Conservation (phyloP, 2,888 invertebrate genomes). For the Frankliniella fusca region DNA sequence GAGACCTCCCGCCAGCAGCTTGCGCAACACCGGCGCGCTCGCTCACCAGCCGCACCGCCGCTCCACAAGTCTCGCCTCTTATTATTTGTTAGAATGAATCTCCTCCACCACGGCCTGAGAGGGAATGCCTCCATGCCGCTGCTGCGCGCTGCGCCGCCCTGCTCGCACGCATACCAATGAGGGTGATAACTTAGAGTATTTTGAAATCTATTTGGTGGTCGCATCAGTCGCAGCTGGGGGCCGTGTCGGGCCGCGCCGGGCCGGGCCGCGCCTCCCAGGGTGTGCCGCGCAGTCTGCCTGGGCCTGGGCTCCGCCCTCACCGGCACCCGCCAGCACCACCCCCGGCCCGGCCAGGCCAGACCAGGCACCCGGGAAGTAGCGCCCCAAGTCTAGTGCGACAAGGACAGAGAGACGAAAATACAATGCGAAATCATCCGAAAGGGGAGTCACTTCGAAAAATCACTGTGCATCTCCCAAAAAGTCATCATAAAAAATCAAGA, state of each 20-base stretch:
- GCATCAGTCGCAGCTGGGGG: background rate
- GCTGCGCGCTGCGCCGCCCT: background rate
- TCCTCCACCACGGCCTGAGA: background rate
- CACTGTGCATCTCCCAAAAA: no score
- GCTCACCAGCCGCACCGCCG: background rate
- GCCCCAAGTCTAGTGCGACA: no score
- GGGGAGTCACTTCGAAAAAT: no score
- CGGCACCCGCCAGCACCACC: background rate
- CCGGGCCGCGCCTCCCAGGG: background rate
- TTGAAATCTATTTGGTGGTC: slow-evolving; percentile 17
- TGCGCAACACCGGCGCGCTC: background rate
- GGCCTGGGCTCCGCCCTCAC: background rate
- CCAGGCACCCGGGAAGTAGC: background rate
- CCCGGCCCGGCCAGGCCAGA: background rate
- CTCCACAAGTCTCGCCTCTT: slow-evolving; percentile 6
- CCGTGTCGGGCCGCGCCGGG: background rate
- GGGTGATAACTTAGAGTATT: slow-evolving; percentile 18
- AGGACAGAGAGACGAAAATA: no score
- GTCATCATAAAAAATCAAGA: no score
- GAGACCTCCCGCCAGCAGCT: no score
- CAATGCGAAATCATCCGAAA: no score
- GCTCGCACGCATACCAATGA: slow-evolving; percentile 16
- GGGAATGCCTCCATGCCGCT: no score
- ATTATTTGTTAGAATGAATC: slow-evolving; percentile 14
- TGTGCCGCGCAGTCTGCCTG: background rate